Evolutionary conservation across 2,888 invertebrate species (phyloP).

Genomic region (Amphimallon solstitiale): DNA sequence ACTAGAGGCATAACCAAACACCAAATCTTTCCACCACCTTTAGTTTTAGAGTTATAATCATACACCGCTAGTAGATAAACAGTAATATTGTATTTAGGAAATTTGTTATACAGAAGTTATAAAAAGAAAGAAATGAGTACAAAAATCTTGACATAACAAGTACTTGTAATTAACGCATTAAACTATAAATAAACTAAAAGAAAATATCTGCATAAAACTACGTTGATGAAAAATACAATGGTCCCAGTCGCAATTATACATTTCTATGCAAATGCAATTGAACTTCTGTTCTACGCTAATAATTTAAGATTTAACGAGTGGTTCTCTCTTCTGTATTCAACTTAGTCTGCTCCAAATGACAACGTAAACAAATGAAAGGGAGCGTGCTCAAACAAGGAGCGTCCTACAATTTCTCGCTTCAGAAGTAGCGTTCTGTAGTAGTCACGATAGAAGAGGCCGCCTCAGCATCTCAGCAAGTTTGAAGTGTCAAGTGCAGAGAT

Average conservation of each 20-base stretch:
- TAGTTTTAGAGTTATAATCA: too few species aligned
- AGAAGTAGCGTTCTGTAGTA: constrained; percentile 48
- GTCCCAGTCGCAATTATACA: constrained; percentile 18
- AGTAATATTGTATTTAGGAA: too few species aligned
- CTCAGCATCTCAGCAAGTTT: constrained; percentile 55
- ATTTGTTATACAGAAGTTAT: too few species aligned
- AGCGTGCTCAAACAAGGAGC: constrained; percentile 58
- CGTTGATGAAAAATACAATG: constrained; percentile 1
- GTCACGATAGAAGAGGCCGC: constrained; percentile 51
- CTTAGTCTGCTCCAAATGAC: constrained; percentile 34
- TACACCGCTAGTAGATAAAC: too few species aligned
- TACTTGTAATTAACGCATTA: too few species aligned
- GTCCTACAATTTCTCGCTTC: constrained; percentile 54
- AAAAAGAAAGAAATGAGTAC: too few species aligned
- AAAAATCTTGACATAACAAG: too few species aligned
- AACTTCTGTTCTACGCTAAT: constrained; percentile 44
- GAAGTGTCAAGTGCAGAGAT: constrained; percentile 53
- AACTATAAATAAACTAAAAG: too few species aligned
- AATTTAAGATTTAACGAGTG: constrained; percentile 46
- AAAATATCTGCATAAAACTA: too few species aligned
- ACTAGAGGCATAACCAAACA: too few species aligned
- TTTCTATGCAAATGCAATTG: constrained; percentile 42
- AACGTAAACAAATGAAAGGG: constrained; percentile 50
- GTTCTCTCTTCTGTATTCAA: constrained; percentile 26
- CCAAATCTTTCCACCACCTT: too few species aligned